Evolutionary conservation across 1,140 invertebrate species (phyloP), one percentile per base, ranked within the genome.

Genomic region (Drosophila murphyi): DNA sequence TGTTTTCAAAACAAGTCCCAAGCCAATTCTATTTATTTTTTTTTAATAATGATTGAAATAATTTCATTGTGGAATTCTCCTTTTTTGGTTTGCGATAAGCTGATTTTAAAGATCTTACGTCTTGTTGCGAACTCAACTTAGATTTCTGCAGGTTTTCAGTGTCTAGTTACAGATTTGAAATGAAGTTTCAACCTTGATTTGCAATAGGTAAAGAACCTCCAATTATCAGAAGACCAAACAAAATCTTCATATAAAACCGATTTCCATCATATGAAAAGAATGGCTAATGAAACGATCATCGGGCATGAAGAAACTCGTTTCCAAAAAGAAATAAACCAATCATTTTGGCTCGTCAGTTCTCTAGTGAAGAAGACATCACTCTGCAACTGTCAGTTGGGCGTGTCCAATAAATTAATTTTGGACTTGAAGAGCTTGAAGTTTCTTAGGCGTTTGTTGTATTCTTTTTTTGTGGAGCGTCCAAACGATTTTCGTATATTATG

Each of bases 321-420:
- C 12, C 8, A 50, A 31, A 31, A 43, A n/a, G 6, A 3, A 20
- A 20, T 20, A 20, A 20, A 20, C 43, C 43, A 12, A n/a, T n/a
- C 4, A 20, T 0, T 10, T 43, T 43, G 6, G 6, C n/a, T 43
- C 3, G 8, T n/a, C n/a, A 31, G 29, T 50, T 50, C 7, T 3
- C 28, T n/a, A 47, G 28, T 10, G 8, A 32, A 52, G 32, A 59
- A 74, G 51, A 61, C 50, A 67, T 70, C 73, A 69, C 29, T 64
- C 61, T 50, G 61, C 39, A 63, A 61, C 56, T 74, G 76, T 70
- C 72, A 71, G 48, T 56, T 50, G 43, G 72, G 72, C 72, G 72
- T 74, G 67, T 70, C 65, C 57, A 57, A 74, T 74, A 56, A 62
- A 74, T 74, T 65, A 59, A 63, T 72, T 59, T 67, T 65, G 37